phyloP scores from a whole-genome alignment of 1,140 invertebrate species.

The Trissolcus basalis region DNA sequence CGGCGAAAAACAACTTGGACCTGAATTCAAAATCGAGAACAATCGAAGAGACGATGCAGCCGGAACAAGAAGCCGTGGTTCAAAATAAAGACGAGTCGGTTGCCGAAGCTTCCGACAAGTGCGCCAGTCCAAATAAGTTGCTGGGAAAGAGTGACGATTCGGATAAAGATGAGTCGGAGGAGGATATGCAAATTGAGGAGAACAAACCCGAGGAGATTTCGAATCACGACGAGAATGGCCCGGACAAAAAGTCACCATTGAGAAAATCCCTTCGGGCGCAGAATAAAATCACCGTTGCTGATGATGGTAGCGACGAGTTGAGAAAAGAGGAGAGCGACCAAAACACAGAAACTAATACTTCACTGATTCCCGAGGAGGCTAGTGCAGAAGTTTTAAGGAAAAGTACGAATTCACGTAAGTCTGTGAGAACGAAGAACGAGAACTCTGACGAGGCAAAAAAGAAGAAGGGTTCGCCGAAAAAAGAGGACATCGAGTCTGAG shows the following conservation, averaged over 20 bases:
- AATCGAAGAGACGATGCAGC: neutral
- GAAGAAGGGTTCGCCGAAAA: slow-evolving; percentile 12
- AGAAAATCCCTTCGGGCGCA: neutral
- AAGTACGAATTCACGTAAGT: slow-evolving; percentile 26
- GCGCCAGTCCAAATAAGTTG: neutral
- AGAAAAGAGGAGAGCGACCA: no score
- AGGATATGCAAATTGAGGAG: neutral
- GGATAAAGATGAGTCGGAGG: neutral
- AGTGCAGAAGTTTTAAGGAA: slow-evolving; percentile 11
- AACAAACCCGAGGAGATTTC: no score
- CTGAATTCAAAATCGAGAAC: no score
- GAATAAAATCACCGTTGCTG: no score
- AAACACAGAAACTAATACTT: no score
- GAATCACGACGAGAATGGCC: no score
- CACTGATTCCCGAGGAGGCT: neutral
- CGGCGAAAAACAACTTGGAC: no score
- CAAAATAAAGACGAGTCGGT: neutral
- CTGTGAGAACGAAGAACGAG: slow-evolving; percentile 6
- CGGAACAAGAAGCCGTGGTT: neutral
- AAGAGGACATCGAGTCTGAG: slow-evolving; percentile 6
- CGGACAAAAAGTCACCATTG: neutral
- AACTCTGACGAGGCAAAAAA: neutral
- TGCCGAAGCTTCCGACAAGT: neutral
- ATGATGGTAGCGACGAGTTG: no score
- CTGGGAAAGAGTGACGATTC: neutral